Evolutionary conservation across 2,797 vertebrate species (phyloP), one percentile per base, ranked within the genome.

Genomic region (Cercopithecus mitis): DNA sequence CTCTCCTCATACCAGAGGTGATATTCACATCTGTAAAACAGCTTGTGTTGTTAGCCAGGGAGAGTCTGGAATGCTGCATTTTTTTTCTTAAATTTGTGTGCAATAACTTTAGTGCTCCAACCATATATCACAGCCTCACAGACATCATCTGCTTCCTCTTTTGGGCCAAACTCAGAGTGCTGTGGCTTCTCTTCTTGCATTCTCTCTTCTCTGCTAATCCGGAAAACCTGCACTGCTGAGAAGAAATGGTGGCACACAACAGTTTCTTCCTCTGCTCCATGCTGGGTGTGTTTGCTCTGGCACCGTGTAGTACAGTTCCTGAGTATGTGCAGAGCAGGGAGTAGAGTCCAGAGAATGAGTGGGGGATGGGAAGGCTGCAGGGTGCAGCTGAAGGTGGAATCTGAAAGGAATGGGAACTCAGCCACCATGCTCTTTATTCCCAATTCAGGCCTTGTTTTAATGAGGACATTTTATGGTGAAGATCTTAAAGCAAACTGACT

Each of bases 301-400:
- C 4, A 2, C 39, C 7, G 1, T 0, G 0, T 2, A 25, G 3
- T 25, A 9, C 3, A 24, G 33, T 7, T 3, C 24, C 45, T 1
- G 47, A 41, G 41, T 2, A 4, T 0, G 7, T 4, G 5, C 8
- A 13, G 11, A 22, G 5, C 1, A 0, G 27, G 30, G 3, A 13
- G 30, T 64, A 25, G 36, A 19, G 9, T 33, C 17, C 45, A 24
- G 76, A 70, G 19, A 7, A 1, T 4, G 24, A 1, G 5, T 3
- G 36, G 0, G 2, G 2, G 13, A 1, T 1, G 25, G 20, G 33
- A 64, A 64, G 15, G 14, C 30, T 20, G 1, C 3, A 14, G n/a
- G 82, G 11, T 22, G 4, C 2, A 4, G 11, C 64, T 61, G 10
- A 64, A 30, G 45, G 39, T 22, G n/a, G 55, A 11, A 57, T 13